phyloP scores from a whole-genome alignment of 2,888 invertebrate genomes.

The Cheilosia pagana region DNA sequence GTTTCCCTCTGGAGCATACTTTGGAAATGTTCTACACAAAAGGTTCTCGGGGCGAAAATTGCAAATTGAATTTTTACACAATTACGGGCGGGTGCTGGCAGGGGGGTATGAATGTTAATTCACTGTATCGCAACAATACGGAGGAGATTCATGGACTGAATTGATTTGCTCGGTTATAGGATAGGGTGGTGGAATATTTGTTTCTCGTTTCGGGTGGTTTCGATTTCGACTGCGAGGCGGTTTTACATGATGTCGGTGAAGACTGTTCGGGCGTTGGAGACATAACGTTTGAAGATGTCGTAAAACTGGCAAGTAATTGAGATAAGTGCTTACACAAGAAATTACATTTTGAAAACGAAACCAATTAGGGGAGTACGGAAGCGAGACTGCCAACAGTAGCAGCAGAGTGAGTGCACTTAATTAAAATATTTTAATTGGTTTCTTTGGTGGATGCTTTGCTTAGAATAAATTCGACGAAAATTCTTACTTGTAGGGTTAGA shows the following conservation, averaged over 20 bases:
- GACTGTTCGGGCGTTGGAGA: not conserved
- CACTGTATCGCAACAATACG: slow-evolving; percentile 16
- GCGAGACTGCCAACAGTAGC: too few relatives aligned
- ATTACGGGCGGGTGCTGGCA: not conserved
- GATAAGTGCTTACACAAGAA: slow-evolving; percentile 53
- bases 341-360: slow-evolving; percentile 42
- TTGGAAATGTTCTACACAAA: slow-evolving; percentile 39
- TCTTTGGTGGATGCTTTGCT: not conserved
- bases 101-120: slow-evolving; percentile 18
- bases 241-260: not conserved
- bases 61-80: slow-evolving; percentile 43
- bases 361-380: not conserved
- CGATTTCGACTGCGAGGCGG: not conserved
- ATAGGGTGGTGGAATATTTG: slow-evolving; percentile 3
- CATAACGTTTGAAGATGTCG: slow-evolving; percentile 31
- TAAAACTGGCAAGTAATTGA: slow-evolving; percentile 48
- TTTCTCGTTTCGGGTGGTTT: not conserved
- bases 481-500: not conserved
- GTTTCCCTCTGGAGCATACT: slow-evolving; percentile 15
- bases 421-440: slow-evolving; percentile 19
- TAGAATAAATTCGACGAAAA: too few relatives aligned
- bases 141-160: slow-evolving; percentile 2
- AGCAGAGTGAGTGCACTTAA: not conserved
- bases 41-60: slow-evolving; percentile 28
- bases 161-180: slow-evolving; percentile 30